Evolutionary conservation across 2,113 vertebrate species (phyloP), one percentile per base, ranked within the genome.

Genomic region (Rhinolophus ferrumequinum): DNA sequence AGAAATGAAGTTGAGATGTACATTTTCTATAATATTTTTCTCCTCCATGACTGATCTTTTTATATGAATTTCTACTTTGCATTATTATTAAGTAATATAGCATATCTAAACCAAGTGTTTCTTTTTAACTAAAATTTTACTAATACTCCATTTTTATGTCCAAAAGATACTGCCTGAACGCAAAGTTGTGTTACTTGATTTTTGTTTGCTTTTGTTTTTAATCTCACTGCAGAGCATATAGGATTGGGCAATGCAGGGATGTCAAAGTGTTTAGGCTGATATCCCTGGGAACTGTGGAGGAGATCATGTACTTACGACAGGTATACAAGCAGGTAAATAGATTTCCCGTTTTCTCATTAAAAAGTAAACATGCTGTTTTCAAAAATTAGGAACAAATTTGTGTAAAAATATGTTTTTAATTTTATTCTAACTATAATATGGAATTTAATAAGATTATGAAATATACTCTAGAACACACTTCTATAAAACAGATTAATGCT

Each of bases 261-360:
- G 99, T 99, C 90, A 99, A 99, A 96, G 99, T 99, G 13, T 99
- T 99, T 73, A 98, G 99, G 80, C 96, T 99, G 44, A 99, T 99
- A 97, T 99, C 99, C 24, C 96, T 99, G 98, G 99, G 99, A 58
- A 99, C 99, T 8, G 99, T 99, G 95, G 99, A 99, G 94, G 99
- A 99, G 96, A 98, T 99, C 58, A 99, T 99, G 97, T 99, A 99
- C 94, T 98, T 99, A 96, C 98, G 99, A 58, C 99, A 99, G 96
- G 97, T 99, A 95, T 99, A 99, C 97, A 99, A 99, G 96, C 99
- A 99, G 99, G 99, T 99, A 98, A 96, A 28, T 72, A 11, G 24
- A 8, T 81, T 70, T 84, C 21, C 54, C 35, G 62, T 69, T 72
- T 79, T 69, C 56, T 86, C 38, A 62, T 73, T 82, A 86, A 96